Percentiles rank a stretch among this genome's conserved stretches.
phyloP scores from a whole-genome alignment of 1,140 invertebrate species.

The Macrostomum lignano region DNA sequence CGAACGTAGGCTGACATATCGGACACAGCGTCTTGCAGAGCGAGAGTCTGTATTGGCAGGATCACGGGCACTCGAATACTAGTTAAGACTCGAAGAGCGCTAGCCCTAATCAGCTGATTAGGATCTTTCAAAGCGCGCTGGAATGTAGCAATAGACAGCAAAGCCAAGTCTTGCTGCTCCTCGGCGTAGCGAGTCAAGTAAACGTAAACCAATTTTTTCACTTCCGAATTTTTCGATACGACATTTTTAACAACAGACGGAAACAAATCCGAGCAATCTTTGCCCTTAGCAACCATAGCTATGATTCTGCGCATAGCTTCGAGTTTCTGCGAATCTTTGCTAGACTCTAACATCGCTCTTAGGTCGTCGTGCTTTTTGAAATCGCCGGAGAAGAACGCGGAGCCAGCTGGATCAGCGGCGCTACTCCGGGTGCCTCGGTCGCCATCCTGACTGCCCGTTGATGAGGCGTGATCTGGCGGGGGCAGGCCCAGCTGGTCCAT shows the following conservation, averaged over 20 bases:
- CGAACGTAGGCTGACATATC: conserved; percentile 97
- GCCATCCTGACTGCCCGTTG: too few relatives aligned
- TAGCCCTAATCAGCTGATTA: conserved; percentile 84
- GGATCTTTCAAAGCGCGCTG: conserved; percentile 90
- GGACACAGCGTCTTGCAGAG: conserved; percentile 71
- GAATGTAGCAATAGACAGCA: conserved; percentile 91
- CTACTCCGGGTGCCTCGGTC: too few relatives aligned
- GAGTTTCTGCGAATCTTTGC: conserved; percentile 76
- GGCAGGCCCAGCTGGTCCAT: too few relatives aligned
- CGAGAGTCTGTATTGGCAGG: conserved; percentile 86
- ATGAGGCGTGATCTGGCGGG: too few relatives aligned
- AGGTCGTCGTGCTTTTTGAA: conserved; percentile 57
- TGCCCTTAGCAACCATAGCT: conserved; percentile 88
- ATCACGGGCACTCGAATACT: conserved; percentile 88
- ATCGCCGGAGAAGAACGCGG: conserved; percentile 61
- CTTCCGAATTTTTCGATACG: conserved; percentile 88
- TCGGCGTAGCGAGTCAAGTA: conserved; percentile 92
- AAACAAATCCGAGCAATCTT: conserved; percentile 87
- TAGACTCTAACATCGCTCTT: conserved; percentile 67
- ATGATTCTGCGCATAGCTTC: conserved; percentile 99
- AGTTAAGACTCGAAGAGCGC: conserved; percentile 76
- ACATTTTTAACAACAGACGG: conserved; percentile 98
- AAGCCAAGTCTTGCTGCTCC: conserved; percentile 84
- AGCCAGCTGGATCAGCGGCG: conserved; percentile 54
- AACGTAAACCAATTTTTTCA: conserved; percentile 89